phyloP scores from a whole-genome alignment of 2,113 vertebrate genomes.

The Hyaena hyaena region DNA sequence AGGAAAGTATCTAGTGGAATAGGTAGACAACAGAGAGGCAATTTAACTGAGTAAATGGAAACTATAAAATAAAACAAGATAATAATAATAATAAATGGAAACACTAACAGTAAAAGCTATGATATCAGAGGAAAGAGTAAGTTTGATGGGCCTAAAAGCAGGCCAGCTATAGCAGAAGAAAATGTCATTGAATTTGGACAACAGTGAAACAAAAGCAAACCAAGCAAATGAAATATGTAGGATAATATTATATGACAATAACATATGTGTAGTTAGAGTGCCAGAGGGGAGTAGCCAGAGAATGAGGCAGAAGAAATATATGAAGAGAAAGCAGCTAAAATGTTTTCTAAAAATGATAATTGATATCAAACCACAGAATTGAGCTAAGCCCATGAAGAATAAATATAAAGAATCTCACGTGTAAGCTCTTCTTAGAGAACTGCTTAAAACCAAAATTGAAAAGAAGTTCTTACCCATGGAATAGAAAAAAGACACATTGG shows the following conservation, averaged over 20 bases:
- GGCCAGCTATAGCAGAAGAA: neutral
- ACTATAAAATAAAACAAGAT: neutral
- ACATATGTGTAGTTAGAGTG: neutral
- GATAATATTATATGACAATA: neutral
- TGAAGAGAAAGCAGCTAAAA: neutral
- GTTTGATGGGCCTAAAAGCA: neutral
- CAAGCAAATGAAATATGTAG: neutral
- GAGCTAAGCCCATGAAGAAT: neutral
- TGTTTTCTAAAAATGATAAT: neutral
- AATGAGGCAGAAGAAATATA: neutral
- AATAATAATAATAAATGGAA: neutral
- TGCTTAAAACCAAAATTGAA: neutral
- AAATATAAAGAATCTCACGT: neutral
- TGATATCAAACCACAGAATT: neutral
- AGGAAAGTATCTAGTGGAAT: neutral
- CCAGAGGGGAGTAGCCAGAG: neutral
- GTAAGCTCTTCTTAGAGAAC: neutral
- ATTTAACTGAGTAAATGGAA: slow-evolving; percentile 14
- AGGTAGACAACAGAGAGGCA: neutral
- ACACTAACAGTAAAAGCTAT: neutral
- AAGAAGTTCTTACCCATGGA: neutral
- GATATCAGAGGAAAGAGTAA: neutral
- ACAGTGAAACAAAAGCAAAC: neutral
- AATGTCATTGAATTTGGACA: neutral
- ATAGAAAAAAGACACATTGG: neutral